A percentile compares a stretch with the other conserved stretches of the same genome.
Conservation (phyloP, 2,113 vertebrate species). For the Mus pahari region DNA sequence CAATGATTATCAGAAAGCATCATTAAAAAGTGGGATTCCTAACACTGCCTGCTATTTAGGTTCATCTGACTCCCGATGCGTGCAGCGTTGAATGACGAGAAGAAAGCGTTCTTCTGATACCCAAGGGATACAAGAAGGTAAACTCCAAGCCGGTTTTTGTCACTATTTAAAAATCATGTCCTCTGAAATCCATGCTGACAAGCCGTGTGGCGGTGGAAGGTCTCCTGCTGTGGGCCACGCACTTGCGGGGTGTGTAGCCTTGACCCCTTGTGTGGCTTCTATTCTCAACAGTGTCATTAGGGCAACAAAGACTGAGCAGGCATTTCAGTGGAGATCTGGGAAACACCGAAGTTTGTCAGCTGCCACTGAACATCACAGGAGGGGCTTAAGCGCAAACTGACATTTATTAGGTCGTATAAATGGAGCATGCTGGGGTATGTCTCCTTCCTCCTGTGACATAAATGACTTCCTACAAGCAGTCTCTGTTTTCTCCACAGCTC, state of each 20-base stretch:
- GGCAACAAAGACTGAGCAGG: not conserved
- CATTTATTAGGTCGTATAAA: constrained; percentile 19
- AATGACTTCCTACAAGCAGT: not conserved
- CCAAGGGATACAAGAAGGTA: not conserved
- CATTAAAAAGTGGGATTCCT: not conserved
- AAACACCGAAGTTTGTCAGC: not conserved
- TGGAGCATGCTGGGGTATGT: not conserved
- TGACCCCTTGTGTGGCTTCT: not conserved
- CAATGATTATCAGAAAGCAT: not conserved
- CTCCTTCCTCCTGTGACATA: not conserved
- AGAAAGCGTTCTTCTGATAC: not conserved
- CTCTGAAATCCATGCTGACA: not conserved
- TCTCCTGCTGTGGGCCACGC: not conserved
- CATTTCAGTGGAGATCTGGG: not conserved
- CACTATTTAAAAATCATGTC: not conserved
- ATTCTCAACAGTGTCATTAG: not conserved
- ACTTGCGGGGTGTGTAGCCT: not conserved
- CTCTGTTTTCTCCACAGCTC: not conserved
- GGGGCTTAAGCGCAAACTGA: not conserved
- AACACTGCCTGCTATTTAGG: not conserved
- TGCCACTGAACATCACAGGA: not conserved
- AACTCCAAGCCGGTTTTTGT: not conserved
- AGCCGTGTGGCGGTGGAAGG: not conserved
- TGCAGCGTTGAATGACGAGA: not conserved
- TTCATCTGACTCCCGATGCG: not conserved